Conservation (phyloP, 1,140 invertebrate species). For the Ceratina australensis region DNA sequence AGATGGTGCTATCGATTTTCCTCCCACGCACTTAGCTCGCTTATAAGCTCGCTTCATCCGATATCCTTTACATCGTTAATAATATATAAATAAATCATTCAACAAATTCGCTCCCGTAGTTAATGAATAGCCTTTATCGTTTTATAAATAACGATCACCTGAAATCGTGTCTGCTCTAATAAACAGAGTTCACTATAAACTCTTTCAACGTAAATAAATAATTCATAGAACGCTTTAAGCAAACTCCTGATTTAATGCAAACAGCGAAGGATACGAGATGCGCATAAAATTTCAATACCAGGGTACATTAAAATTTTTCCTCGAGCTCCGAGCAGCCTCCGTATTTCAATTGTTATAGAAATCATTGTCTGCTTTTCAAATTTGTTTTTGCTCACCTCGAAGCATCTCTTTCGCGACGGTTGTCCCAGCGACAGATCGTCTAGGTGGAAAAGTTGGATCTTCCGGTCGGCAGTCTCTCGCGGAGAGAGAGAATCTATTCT, state of each 20-base stretch:
- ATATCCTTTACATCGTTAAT: slow-evolving; percentile 4
- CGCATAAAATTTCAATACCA: too few species aligned
- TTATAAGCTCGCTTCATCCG: neutral
- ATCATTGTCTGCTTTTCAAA: too few species aligned
- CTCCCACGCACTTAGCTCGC: neutral
- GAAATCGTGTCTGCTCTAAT: too few species aligned
- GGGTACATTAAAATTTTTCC: too few species aligned
- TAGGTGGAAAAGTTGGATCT: slow-evolving; percentile 12
- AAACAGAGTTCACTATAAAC: neutral
- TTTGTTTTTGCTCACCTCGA: too few species aligned
- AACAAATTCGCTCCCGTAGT: neutral
- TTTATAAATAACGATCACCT: neutral
- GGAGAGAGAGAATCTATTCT: slow-evolving; percentile 25
- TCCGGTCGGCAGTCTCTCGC: slow-evolving; percentile 26
- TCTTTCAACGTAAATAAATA: too few species aligned
- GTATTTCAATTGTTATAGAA: too few species aligned
- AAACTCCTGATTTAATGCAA: neutral
- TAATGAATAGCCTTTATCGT: neutral
- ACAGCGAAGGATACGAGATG: neutral
- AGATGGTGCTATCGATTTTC: slow-evolving; percentile 6
- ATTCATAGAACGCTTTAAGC: too few species aligned
- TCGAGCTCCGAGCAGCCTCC: too few species aligned
- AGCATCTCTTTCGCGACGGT: neutral
- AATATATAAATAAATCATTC: slow-evolving; percentile 3
- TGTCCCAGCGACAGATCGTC: slow-evolving; percentile 15